Evolutionary conservation across 2,113 vertebrate species (phyloP), one percentile per base, ranked within the genome.

Genomic region (Nothoprocta pentlandii): DNA sequence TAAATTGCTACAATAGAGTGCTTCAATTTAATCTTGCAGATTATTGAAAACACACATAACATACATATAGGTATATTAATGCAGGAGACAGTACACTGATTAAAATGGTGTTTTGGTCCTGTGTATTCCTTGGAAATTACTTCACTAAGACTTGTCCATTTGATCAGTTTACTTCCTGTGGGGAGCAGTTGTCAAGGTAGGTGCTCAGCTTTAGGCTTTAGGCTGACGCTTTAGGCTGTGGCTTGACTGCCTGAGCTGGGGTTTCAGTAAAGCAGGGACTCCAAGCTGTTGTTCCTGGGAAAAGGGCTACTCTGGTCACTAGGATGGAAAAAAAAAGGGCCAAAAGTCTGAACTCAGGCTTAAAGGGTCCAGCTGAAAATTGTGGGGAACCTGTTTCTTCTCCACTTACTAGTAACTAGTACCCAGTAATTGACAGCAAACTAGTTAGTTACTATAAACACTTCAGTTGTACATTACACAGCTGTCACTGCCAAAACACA

Each of bases 41-140:
- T n/a, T n/a, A 63, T 77, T 92, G 42, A 67, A 94, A 96, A 77
- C 56, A 81, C 49, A 68, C 74, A 80, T 8, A 47, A 86, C 26
- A 49, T 49, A 49, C 47, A 49, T 49, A 49, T 49, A 22, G 47
- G 47, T 49, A 49, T 49, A 17, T 21, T 8, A 22, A 22, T 22
- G 42, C 2, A 8, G 68, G 82, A 46, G 54, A n/a, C 4, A 28
- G 5, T 39, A 41, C 16, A 10, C 8, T 8, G 4, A 1, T 80
- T 85, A 36, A 91, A 58, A 10, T 10, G 14, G 10, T 5, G 23
- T 74, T 76, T 76, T 80, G n/a, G 12, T 64, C 46, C 21, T 62
- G 7, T 30, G 9, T 76, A 2, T 87, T 78, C 74, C 67, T 88
- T 28, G 54, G 87, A 67, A 80, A 5, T 32, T 42, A 32, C 16